phyloP scores from a whole-genome alignment of 2,113 vertebrate genomes.

The Petrocephalus zakoni region DNA sequence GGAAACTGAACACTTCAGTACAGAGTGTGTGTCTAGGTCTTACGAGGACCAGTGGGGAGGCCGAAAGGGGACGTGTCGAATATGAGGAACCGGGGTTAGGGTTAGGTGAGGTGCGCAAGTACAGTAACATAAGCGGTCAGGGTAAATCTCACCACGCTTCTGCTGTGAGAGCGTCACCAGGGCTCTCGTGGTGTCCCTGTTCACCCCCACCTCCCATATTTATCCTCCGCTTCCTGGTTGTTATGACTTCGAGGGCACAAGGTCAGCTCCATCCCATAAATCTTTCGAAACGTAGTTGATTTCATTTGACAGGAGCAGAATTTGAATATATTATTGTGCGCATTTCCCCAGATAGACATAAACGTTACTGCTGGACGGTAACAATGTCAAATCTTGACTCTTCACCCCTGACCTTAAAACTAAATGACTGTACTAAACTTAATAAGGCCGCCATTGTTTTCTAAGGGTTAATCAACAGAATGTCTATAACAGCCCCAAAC shows the following conservation, averaged over 20 bases:
- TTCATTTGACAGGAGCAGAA: neutral
- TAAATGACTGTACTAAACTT: conserved; percentile 1
- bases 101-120: neutral
- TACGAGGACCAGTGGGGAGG: neutral
- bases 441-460: neutral
- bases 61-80: neutral
- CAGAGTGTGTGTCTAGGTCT: neutral
- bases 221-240: neutral
- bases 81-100: neutral
- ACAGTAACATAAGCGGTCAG: neutral
- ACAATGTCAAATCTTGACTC: neutral
- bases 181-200: neutral
- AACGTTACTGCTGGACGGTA: neutral
- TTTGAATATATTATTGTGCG: neutral
- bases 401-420: neutral
- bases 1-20: neutral
- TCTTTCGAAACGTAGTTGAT: neutral
- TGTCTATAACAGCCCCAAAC: neutral
- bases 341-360: neutral
- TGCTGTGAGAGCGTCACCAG: neutral
- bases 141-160: neutral
- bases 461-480: neutral
- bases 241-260: neutral
- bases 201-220: neutral
- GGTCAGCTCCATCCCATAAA: neutral